phyloP scores from a whole-genome alignment of 2,113 vertebrate genomes.

The Platichthys stellatus region DNA sequence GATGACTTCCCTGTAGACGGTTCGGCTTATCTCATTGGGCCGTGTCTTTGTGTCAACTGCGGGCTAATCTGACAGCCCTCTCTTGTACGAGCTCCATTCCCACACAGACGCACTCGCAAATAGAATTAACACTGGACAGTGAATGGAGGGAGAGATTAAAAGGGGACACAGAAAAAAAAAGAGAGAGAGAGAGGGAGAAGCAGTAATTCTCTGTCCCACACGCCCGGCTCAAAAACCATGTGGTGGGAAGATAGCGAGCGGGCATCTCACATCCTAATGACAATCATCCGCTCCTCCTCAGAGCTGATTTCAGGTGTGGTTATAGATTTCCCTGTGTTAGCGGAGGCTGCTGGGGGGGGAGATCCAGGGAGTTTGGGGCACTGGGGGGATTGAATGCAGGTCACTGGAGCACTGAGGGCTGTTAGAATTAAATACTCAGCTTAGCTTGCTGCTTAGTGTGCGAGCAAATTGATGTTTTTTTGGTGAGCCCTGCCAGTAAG shows the following conservation, averaged over 20 bases:
- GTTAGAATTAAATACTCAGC: slow-evolving; percentile 51
- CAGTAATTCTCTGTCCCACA: slow-evolving; percentile 39
- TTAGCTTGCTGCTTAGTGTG: slow-evolving; percentile 43
- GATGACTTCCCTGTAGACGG: slow-evolving; percentile 3
- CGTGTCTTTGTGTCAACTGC: slow-evolving; percentile 43
- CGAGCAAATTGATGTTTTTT: slow-evolving; percentile 30
- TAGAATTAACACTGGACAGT: slow-evolving; percentile 58
- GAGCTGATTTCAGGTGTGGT: slow-evolving; percentile 42
- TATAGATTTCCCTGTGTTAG: slow-evolving; percentile 4
- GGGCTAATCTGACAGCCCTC: slow-evolving; percentile 60
- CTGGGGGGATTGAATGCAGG: slow-evolving; percentile 58
- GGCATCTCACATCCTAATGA: slow-evolving; percentile 20
- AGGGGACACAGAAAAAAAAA: slow-evolving; percentile 14
- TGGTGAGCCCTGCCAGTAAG: not conserved
- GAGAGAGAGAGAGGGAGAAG: slow-evolving; percentile 14
- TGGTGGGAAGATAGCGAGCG: slow-evolving; percentile 36
- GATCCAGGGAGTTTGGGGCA: slow-evolving; percentile 20
- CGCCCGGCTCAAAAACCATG: slow-evolving; percentile 34
- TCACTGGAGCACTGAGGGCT: slow-evolving; percentile 57
- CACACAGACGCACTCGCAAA: slow-evolving; percentile 46
- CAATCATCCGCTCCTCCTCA: slow-evolving; percentile 13
- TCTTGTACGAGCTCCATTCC: slow-evolving; percentile 31
- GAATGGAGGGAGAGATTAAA: slow-evolving; percentile 57
- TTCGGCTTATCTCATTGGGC: slow-evolving; percentile 32
- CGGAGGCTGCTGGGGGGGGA: not conserved